Conservation (phyloP, 2,888 invertebrate species). For the Branchellion lobata region DNA sequence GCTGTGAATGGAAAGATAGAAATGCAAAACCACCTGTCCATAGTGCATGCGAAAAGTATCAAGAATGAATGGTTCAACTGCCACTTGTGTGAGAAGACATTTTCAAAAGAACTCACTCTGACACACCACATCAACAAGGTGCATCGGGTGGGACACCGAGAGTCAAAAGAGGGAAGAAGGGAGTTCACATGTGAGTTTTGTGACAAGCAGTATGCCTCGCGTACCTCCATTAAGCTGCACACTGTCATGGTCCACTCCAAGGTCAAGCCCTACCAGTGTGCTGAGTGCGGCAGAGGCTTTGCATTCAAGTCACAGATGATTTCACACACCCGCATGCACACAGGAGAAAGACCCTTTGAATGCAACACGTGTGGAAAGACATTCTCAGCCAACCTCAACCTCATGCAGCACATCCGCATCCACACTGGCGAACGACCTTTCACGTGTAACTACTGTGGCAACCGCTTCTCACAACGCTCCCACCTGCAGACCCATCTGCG, state of each 20-base stretch:
- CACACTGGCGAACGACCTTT: constrained; percentile 46
- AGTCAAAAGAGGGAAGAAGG: neutral
- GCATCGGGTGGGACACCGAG: constrained; percentile 5
- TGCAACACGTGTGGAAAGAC: constrained; percentile 44
- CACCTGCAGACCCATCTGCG: constrained; percentile 44
- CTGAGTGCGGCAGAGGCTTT: constrained; percentile 44
- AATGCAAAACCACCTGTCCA: constrained; percentile 34
- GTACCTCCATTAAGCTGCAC: constrained; percentile 43
- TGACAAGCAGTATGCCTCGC: constrained; percentile 42
- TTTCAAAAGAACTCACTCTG: constrained; percentile 40
- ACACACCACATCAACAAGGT: constrained; percentile 37
- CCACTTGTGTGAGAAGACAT: constrained; percentile 41
- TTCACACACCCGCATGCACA: constrained; percentile 42
- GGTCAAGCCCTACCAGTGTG: constrained; percentile 40
- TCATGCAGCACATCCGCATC: constrained; percentile 42
- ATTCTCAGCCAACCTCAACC: constrained; percentile 41
- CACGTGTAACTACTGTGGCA: constrained; percentile 43
- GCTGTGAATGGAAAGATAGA: constrained; percentile 40
- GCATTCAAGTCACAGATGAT: constrained; percentile 40
- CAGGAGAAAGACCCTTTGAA: constrained; percentile 41
- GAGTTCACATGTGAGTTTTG: constrained; percentile 43
- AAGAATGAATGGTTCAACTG: constrained; percentile 33
- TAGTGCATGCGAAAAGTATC: constrained; percentile 24
- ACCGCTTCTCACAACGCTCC: constrained; percentile 30
- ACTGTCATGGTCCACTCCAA: constrained; percentile 43